Percentiles rank a stretch among this genome's conserved stretches.
phyloP scores from a whole-genome alignment of 1,140 invertebrate species.

The Sarcophaga peregrina region DNA sequence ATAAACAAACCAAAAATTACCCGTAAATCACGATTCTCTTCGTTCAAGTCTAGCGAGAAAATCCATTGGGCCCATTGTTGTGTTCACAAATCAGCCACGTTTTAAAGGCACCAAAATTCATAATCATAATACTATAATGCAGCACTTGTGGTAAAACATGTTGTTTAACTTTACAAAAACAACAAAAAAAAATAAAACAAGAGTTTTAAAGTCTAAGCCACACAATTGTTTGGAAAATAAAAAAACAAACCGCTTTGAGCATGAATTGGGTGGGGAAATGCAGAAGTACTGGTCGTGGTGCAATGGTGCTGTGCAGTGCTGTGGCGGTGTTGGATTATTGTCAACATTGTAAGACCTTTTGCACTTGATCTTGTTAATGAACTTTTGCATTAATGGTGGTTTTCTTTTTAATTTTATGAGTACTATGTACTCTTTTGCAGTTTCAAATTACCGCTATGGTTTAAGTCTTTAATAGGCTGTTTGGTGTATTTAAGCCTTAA shows the following conservation, averaged over 20 bases:
- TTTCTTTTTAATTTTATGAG: neutral
- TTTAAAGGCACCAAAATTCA: neutral
- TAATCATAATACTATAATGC: conserved; percentile 2
- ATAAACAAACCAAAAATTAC: neutral
- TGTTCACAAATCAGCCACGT: conserved; percentile 9
- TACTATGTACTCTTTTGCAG: neutral
- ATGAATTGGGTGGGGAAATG: too few species aligned
- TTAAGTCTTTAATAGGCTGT: neutral
- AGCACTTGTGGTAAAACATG: conserved; percentile 24
- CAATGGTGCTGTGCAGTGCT: neutral
- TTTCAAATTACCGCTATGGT: neutral
- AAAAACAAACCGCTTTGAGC: neutral
- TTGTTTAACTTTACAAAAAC: neutral
- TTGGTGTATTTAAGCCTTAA: neutral
- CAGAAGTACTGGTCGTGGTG: neutral
- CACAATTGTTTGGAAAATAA: too few species aligned
- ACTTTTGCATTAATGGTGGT: conserved; percentile 24
- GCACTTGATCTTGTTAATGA: conserved; percentile 41
- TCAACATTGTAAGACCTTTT: conserved; percentile 35
- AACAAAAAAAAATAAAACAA: neutral
- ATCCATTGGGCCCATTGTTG: neutral
- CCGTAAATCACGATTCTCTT: conserved; percentile 8
- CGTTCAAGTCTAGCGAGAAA: neutral
- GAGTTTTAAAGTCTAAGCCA: neutral
- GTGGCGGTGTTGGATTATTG: conserved; percentile 11